Percentiles rank a stretch among this genome's conserved stretches.
Conservation (phyloP, 2,113 vertebrate species). For the Mastomys coucha region DNA sequence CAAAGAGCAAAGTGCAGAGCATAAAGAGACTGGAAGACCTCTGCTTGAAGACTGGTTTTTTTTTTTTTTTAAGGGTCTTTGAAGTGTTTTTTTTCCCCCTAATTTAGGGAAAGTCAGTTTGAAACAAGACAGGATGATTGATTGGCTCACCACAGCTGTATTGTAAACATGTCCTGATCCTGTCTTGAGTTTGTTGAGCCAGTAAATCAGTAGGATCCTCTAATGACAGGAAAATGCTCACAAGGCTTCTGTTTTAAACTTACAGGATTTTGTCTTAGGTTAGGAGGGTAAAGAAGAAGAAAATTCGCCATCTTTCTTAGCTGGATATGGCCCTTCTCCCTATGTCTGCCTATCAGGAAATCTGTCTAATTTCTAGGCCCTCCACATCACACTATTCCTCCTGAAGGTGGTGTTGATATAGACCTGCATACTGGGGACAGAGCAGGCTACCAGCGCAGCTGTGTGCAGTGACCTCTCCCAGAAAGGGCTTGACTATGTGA, state of each 20-base stretch:
- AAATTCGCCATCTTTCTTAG: not conserved
- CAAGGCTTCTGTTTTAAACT: not conserved
- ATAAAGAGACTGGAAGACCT: not conserved
- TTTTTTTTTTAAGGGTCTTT: not conserved
- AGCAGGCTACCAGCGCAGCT: not conserved
- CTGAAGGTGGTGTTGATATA: not conserved
- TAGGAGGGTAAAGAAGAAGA: not conserved
- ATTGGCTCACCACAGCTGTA: not conserved
- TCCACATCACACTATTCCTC: not conserved
- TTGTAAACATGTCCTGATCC: not conserved
- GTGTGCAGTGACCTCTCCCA: not conserved
- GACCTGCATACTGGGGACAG: rapidly evolving
- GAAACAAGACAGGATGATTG: not conserved
- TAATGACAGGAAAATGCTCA: not conserved
- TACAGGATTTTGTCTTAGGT: not conserved
- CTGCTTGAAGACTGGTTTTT: not conserved
- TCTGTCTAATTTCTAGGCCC: not conserved
- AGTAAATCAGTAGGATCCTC: not conserved
- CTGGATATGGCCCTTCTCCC: not conserved
- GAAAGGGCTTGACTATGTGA: rapidly evolving
- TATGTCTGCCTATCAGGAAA: not conserved
- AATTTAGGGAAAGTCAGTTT: not conserved
- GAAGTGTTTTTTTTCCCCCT: too few relatives aligned
- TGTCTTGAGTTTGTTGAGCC: not conserved
- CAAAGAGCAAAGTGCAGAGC: not conserved